These are phyloP conservation scores for Camponotus pennsylvanicus DNA, from an alignment of 1,140 invertebrate species.

Conservation along the genomic window DNA sequence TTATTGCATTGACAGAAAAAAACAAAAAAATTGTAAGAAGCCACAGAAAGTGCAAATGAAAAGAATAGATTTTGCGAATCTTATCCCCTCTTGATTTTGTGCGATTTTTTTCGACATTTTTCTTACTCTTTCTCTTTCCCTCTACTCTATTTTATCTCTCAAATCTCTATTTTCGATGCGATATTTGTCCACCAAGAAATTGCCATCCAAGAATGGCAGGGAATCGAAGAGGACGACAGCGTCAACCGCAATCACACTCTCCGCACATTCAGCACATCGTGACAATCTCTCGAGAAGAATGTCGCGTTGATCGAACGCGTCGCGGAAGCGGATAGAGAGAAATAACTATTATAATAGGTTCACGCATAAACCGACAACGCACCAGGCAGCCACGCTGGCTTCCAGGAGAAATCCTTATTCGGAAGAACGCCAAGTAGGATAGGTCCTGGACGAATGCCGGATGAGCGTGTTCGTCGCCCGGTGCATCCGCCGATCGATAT, in stretches of 20 bases:
- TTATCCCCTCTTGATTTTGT: background rate
- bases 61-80: background rate
- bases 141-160: background rate
- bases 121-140: background rate
- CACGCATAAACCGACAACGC: background rate
- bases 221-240: background rate
- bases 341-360: background rate
- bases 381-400: too few relatives aligned
- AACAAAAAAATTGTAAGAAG: background rate
- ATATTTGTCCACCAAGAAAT: background rate
- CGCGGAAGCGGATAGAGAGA: background rate
- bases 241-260: background rate
- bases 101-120: background rate
- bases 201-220: background rate
- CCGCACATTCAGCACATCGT: background rate
- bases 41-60: background rate
- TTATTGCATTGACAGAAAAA: background rate
- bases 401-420: too few relatives aligned
- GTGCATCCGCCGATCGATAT: conserved; percentile 30
- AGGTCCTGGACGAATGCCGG: background rate
- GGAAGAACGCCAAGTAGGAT: background rate
- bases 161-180: background rate
- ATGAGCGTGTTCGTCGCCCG: background rate
- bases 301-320: background rate
- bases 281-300: background rate